Conservation (phyloP, 2,888 invertebrate species). For the Strigamia crassipes region DNA sequence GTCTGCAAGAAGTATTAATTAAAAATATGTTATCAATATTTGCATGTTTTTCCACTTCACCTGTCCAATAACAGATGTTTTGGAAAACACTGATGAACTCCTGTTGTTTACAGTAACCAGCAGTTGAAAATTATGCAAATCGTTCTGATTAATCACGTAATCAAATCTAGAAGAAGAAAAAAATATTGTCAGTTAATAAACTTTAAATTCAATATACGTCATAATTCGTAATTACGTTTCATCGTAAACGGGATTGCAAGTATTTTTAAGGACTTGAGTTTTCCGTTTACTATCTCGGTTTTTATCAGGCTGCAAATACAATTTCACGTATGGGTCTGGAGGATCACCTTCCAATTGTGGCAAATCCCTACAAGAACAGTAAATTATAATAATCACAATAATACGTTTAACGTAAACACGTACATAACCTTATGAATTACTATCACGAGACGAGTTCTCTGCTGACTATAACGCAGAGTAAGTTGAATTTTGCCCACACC, state of each 20-base stretch:
- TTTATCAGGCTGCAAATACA: constrained; percentile 82
- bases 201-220: background rate
- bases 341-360: constrained; percentile 80
- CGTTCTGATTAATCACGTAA: constrained; percentile 80
- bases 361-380: constrained; percentile 67
- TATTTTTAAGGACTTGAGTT: constrained; percentile 84
- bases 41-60: constrained; percentile 59
- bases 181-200: constrained; percentile 23
- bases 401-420: constrained; percentile 61
- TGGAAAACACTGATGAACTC: constrained; percentile 68
- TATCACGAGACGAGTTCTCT: constrained; percentile 78
- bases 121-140: constrained; percentile 74
- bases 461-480: constrained; percentile 81
- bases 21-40: background rate
- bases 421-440: constrained; percentile 89
- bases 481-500: constrained; percentile 66
- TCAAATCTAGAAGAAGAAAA: constrained; percentile 67
- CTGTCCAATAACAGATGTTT: constrained; percentile 82
- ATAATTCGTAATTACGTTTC: constrained; percentile 66
- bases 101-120: constrained; percentile 88
- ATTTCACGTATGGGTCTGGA: constrained; percentile 87
- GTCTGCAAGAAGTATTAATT: background rate
- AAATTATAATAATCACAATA: constrained; percentile 44
- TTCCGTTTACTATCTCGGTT: constrained; percentile 85
- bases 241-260: constrained; percentile 87